phyloP scores from a whole-genome alignment of 2,113 vertebrate genomes.

The Helogale parvula region DNA sequence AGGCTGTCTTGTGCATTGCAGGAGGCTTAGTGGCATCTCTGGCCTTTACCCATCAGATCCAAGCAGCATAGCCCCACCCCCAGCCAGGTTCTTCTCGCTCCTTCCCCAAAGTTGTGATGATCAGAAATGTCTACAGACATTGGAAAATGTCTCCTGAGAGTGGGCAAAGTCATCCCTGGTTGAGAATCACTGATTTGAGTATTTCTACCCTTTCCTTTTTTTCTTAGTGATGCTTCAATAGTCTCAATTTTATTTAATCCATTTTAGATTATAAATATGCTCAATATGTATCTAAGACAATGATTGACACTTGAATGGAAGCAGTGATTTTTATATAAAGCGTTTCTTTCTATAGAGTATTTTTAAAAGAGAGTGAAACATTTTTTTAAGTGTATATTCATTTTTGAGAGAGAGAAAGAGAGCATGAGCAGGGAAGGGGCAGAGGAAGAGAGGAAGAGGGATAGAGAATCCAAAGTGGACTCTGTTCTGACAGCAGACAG shows the following conservation, averaged over 20 bases:
- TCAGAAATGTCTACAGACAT: neutral
- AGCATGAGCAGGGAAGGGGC: no score
- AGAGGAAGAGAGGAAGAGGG: no score
- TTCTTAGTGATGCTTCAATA: neutral
- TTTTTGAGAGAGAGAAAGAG: no score
- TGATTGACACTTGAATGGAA: constrained; percentile 53
- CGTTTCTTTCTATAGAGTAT: neutral
- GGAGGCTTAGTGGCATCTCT: neutral
- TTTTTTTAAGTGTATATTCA: neutral
- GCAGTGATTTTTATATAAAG: constrained; percentile 7
- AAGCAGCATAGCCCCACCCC: no score
- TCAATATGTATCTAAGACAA: neutral
- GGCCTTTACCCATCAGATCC: neutral
- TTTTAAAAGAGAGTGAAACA: constrained; percentile 47
- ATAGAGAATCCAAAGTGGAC: no score
- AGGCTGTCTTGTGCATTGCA: neutral
- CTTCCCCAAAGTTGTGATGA: neutral
- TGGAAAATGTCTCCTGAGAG: neutral
- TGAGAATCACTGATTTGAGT: neutral
- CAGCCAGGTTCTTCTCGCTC: neutral
- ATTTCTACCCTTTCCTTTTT: neutral
- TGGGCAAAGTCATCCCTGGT: neutral
- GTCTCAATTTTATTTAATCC: neutral
- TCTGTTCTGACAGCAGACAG: no score
- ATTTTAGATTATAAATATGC: constrained; percentile 15